phyloP scores from a whole-genome alignment of 2,113 vertebrate genomes.

The Patagioenas fasciata region DNA sequence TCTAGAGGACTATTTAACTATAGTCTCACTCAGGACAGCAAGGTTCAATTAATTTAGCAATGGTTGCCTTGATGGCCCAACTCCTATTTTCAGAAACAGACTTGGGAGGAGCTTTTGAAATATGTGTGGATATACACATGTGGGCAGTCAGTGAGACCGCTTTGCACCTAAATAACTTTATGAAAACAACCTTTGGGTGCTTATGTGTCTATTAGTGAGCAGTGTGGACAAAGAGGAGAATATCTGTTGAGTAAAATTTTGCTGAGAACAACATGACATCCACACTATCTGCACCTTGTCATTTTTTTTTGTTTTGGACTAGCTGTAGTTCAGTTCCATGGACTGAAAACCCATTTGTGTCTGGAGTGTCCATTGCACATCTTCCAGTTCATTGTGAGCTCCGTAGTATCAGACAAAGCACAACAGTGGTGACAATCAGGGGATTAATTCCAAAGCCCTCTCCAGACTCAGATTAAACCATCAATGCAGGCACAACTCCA shows the following conservation, averaged over 20 bases:
- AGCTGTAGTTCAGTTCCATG: background rate
- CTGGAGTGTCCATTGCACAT: background rate
- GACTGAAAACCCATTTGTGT: background rate
- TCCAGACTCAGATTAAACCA: background rate
- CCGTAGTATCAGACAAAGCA: background rate
- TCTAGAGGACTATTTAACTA: background rate
- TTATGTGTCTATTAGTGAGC: background rate
- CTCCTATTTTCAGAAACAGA: background rate
- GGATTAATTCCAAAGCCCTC: fast-evolving
- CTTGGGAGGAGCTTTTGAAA: background rate
- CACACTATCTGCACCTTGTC: too few relatives aligned
- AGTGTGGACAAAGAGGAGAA: background rate
- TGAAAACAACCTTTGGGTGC: background rate
- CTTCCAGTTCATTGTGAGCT: background rate
- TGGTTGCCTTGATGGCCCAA: background rate
- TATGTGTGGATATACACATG: background rate
- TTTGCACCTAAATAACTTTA: background rate
- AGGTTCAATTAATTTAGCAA: background rate
- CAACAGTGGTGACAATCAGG: background rate
- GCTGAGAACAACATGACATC: background rate
- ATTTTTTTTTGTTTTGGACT: background rate
- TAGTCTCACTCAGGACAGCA: background rate
- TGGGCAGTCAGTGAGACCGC: background rate
- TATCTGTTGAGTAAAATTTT: background rate
- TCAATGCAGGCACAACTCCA: background rate